phyloP scores from a whole-genome alignment of 2,888 invertebrate species.

The Megamerina dolium region DNA sequence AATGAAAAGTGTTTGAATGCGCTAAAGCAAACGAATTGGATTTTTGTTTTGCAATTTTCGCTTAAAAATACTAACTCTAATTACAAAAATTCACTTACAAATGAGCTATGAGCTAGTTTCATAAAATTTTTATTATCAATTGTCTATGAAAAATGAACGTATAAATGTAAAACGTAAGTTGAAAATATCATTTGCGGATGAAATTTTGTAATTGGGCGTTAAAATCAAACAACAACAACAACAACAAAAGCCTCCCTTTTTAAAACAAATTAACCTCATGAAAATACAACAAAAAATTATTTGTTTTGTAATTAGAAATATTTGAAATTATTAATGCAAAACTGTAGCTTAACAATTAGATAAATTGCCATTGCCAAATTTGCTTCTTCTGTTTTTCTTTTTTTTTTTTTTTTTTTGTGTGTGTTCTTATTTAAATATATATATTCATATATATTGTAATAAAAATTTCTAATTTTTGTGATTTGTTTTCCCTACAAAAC shows the following conservation, averaged over 20 bases:
- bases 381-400: too few relatives aligned
- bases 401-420: too few relatives aligned
- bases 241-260: slow-evolving; percentile 9
- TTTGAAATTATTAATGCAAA: too few relatives aligned
- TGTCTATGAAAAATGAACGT: too few relatives aligned
- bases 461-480: too few relatives aligned
- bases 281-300: slow-evolving; percentile 18
- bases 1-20: slow-evolving; percentile 6
- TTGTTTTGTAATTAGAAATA: too few relatives aligned
- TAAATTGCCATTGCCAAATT: slow-evolving; percentile 15
- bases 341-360: slow-evolving; percentile 50
- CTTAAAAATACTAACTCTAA: slow-evolving; percentile 19
- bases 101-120: too few relatives aligned
- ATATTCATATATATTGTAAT: too few relatives aligned
- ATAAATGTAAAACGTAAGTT: too few relatives aligned
- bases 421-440: too few relatives aligned
- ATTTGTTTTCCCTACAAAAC: too few relatives aligned
- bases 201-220: slow-evolving; percentile 24
- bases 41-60: slow-evolving; percentile 50
- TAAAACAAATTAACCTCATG: slow-evolving; percentile 6
- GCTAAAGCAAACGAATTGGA: slow-evolving; percentile 36
- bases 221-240: slow-evolving; percentile 7
- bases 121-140: too few relatives aligned
- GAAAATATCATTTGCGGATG: slow-evolving; percentile 19
- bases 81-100: slow-evolving; percentile 23